Base-by-base conservation (phyloP, 2,888 invertebrate species). In the Baronia brevicornis region DNA sequence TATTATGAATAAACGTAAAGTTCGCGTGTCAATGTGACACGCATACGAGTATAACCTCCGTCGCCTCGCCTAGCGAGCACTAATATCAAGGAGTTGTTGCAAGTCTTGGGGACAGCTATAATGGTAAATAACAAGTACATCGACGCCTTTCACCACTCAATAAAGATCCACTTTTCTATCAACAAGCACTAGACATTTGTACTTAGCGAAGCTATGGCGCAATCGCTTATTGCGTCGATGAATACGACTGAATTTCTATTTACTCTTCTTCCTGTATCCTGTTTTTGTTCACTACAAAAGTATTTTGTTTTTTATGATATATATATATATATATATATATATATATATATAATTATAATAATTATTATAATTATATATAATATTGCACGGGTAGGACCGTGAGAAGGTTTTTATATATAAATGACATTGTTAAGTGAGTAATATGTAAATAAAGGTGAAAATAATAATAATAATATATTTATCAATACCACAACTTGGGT, bases 111-210 rank as follows among this genome's bases (percentile, higher is more conserved):
- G 45, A 53, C 57, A 51, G 46, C 54, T 53, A 55, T 60, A 55
- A 58, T 46, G 43, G 45, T 46, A 48, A 54, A 41, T 49, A 47
- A 49, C 53, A 44, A 43, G 45, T 48, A 48, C 51, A 49, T 51
- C 41, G 40, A 39, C 43, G 29, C 47, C 74, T 79, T 79, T 78
- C 78, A 71, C 78, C 63, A 46, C 43, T 63, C 60, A 62, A 70
- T 69, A 70, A 69, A 69, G 64, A 69, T 65, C 70, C 60, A 69
- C 73, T 72, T 78, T 74, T 78, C 72, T 65, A 71, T 60, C 60
- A 57, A 56, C 60, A 54, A 57, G 53, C 48, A 51, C 45, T 51
- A 40, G 49, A 54, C 56, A 54, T 57, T 55, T 51, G 54, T 52
- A 51, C 51, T 40, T 48, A 47, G 50, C 56, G 54, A 59, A 55